Percentiles rank a stretch among this genome's conserved stretches.
These are phyloP conservation scores for Streblospio benedicti DNA, from an alignment of 1,140 invertebrate species.

Conservation along the genomic window DNA sequence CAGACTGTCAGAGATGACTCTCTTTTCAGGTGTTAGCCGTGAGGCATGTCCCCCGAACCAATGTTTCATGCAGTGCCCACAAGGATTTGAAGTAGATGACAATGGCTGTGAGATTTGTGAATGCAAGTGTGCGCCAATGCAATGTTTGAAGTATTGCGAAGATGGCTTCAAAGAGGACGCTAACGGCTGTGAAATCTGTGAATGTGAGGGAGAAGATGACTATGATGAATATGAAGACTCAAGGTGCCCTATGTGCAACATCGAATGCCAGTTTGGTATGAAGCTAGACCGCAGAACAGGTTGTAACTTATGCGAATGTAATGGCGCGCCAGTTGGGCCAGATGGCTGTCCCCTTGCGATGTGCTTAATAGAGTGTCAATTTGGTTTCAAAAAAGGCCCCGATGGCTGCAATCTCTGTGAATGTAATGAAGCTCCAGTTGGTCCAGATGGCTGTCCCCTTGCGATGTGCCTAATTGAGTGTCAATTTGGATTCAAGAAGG, in stretches of 20 bases:
- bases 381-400: not conserved
- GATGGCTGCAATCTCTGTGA: constrained; percentile 11
- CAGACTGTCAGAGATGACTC: no score
- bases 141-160: not conserved
- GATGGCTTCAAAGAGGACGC: constrained; percentile 8
- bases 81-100: constrained; percentile 8
- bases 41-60: not conserved
- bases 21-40: no score
- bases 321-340: not conserved
- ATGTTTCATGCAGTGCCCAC: not conserved
- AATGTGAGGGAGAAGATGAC: not conserved
- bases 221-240: not conserved
- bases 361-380: not conserved
- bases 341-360: no score
- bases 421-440: not conserved
- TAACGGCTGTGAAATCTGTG: constrained; percentile 8
- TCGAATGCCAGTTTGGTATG: not conserved
- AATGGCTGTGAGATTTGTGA: constrained; percentile 6
- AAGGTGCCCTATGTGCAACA: not conserved
- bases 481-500: not conserved
- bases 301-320: not conserved
- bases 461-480: not conserved
- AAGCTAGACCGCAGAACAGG: no score
- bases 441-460: not conserved
- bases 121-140: not conserved